Evolutionary conservation across 2,888 invertebrate genomes (phyloP), one percentile per base, ranked within the genome.

Genomic region (Drosophila helvetica): DNA sequence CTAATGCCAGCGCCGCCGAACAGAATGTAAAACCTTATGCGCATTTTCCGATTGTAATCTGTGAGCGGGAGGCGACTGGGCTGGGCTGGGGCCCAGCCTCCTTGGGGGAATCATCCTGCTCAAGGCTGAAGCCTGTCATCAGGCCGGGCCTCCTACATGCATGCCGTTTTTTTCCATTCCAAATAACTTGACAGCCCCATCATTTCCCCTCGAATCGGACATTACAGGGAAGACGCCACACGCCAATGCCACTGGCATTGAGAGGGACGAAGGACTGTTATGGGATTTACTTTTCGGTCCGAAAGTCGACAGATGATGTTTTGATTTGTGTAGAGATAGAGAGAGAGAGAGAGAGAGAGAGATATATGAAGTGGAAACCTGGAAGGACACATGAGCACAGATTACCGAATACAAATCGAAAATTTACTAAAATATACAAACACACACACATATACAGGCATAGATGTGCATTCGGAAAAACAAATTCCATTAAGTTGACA

Each of bases 31-130:
- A 86, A 79, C 78, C 86, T 75, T 78, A 79, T 82, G 86, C 78
- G 75, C 74, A 74, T 87, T 88, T 83, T 79, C 86, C 88, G 88
- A 83, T 83, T 88, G 86, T 86, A 83, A 83, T 83, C 83, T 83
- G 66, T 79, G 69, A 60, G 62, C 62, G 43, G 46, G 46, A 25
- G 5, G 48, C 27, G 45, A 22, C 22, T 3, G 3, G 22, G 0
- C 4, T 2, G 22, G 22, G 45, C n/a, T 4, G 15, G 17, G 9
- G 5, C 22, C 33, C 8, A 46, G 54, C 46, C 33, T 61, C 62
- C 46, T 55, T 46, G 48, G 50, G 53, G 42, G 43, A 57, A 63
- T 71, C 63, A 55, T 52, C 50, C 53, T 7, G 48, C 55, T 46
- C 12, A 58, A 43, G 54, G 55, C 58, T 25, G 42, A 38, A 42